Evolutionary conservation across 2,888 invertebrate species (phyloP), one percentile per base, ranked within the genome.

Genomic region (Adela reaumurella): DNA sequence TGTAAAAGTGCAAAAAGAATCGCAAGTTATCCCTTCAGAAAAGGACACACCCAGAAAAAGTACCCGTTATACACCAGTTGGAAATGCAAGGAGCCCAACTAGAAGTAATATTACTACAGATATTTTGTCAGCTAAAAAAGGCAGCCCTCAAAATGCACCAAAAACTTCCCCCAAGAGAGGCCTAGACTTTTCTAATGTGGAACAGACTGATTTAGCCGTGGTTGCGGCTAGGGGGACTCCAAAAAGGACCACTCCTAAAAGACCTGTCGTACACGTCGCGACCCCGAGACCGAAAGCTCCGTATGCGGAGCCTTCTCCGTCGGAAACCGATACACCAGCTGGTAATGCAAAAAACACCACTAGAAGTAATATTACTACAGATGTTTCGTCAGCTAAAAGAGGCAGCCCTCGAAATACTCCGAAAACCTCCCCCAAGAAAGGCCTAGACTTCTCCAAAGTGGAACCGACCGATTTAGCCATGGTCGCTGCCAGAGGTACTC

Each of bases 331-430:
- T n/a, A n/a, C n/a, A n/a, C n/a, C n/a, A n/a, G n/a, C n/a, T n/a
- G n/a, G n/a, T n/a, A n/a, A n/a, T n/a, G n/a, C n/a, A n/a, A n/a
- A 47, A 4, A 45, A 51, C 51, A 62, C 68, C 1, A 70, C 45
- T n/a, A n/a, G n/a, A n/a, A n/a, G n/a, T n/a, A n/a, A n/a, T n/a
- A n/a, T n/a, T n/a, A 24, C 43, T 35, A 20, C 43, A 69, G 0
- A 67, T 71, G 52, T 74, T 74, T 2, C 59, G 65, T 19, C 58
- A 67, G 20, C 70, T 1, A 59, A 72, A 14, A 68, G 67, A 58
- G 49, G 52, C 3, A 59, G 59, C 18, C 62, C 63, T 0, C 49
- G 59, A 46, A 58, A 52, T 29, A 45, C 50, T n/a, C 19, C 11
- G 3, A n/a, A n/a, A n/a, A 50, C 24, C 4, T 6, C 4, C 4